Evolutionary conservation across 1,140 invertebrate species (phyloP), one percentile per base, ranked within the genome.

Genomic region (Hyles euphorbiae): DNA sequence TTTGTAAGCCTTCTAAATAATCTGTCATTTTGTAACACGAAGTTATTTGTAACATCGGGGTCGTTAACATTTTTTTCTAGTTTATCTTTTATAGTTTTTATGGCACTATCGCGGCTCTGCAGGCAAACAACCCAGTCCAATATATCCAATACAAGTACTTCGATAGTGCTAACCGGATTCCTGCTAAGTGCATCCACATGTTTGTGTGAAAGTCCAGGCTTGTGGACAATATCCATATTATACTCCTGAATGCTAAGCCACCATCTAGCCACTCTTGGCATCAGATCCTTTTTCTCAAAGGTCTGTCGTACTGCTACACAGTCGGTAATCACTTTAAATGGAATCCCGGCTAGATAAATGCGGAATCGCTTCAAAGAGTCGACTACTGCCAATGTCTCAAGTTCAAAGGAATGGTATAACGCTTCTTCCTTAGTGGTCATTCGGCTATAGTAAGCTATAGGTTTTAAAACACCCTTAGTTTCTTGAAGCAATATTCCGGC

Each of bases 201-300:
- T 36, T 36, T 36, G 36, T 36, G 36, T 4, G 36, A 36, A 36
- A 55, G 12, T 9, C 76, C 80, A 9, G 69, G 58, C 48, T 75
- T 64, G 55, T 85, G 77, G 10, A 73, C 73, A 10, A 80, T 63
- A 9, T 43, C 12, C 58, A 78, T 74, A 52, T 78, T 63, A 56
- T 60, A 79, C 22, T 80, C 72, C 49, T 76, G 70, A 45, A 81
- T 47, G 2, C 63, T 45, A 9, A 86, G 56, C 65, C 69, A 74
- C 82, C 82, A 89, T 3, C 74, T 55, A 0, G 72, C 78, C 43
- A 82, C 70, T 32, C 74, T 58, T 3, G 78, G 69, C n/a, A 65
- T 47, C 0, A 76, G 40, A 47, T 76, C 70, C 11, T 63, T 36
- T 36, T 36, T 36, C 36, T 36, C 36, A 36, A 36, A 36, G 36